Evolutionary conservation across 2,113 vertebrate species (phyloP), one percentile per base, ranked within the genome.

Genomic region (Kobus ellipsiprymnus): DNA sequence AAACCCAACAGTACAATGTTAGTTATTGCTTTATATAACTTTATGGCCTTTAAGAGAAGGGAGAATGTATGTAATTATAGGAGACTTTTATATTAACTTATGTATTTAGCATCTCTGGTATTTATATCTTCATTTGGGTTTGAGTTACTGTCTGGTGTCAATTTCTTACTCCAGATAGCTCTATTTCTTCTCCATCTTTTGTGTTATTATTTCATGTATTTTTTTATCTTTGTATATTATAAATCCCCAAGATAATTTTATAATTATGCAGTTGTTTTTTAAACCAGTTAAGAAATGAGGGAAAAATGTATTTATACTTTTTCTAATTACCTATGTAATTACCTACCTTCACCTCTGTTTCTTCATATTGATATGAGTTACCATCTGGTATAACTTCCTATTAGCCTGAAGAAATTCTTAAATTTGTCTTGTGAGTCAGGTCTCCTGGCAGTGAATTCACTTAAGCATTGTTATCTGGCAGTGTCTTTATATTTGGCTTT

Each of bases 401-500:
- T 87, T 40, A 91, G 14, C 50, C 77, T 91, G 33, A 82, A 92
- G 85, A 92, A 30, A 50, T 86, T 97, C 55, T 55, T 94, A 7
- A n/a, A n/a, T 77, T 52, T 36, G 23, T 67, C 7, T 96, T 87
- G 0, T 55, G 89, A 87, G 33, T 96, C 83, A 90, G 44, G 19
- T 87, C 82, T 91, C 13, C 81, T 91, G 27, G 55, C 64, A 87
- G 30, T 77, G 29, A 95, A 55, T 94, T 46, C 16, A 62, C 29
- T 93, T 57, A 87, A 4, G 77, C 40, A 15, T 57, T 60, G 27
- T 67, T 67, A 82, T 88, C 44, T 93, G 50, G 17, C 14, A 91
- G 25, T 92, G 55, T n/a, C 40, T 50, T 96, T 92, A 81, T 36
- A 55, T 86, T 82, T 95, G 90, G 46, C 77, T 81, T 93, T 96